Conservation (phyloP, 2,888 invertebrate genomes). For the Hyalella azteca region DNA sequence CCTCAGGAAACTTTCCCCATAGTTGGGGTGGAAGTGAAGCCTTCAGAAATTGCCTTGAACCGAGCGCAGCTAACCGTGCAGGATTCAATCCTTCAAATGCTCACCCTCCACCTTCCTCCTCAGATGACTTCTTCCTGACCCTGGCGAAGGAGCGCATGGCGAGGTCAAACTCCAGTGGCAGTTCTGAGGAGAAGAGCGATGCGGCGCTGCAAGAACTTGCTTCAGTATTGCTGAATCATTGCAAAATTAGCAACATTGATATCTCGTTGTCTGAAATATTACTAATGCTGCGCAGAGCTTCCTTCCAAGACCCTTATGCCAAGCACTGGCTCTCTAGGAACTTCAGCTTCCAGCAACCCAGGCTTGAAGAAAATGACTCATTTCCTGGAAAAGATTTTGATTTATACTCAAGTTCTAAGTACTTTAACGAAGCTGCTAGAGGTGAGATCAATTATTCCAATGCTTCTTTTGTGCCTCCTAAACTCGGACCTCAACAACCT, state of each 20-base stretch:
- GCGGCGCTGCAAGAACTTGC: background rate
- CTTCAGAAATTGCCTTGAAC: no score
- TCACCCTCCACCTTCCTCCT: no score
- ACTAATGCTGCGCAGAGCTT: slow-evolving; percentile 16
- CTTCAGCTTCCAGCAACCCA: slow-evolving; percentile 9
- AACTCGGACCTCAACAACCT: slow-evolving; percentile 35
- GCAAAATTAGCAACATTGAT: slow-evolving; percentile 11
- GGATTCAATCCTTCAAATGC: no score
- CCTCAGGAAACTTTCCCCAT: no score
- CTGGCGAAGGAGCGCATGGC: slow-evolving; percentile 10
- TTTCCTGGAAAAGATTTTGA: slow-evolving; percentile 29
- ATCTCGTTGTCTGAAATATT: slow-evolving; percentile 21
- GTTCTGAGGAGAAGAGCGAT: background rate
- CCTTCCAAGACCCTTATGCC: slow-evolving; percentile 28
- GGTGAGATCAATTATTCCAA: no score
- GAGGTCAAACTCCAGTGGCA: background rate
- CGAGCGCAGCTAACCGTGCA: no score
- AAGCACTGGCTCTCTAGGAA: slow-evolving; percentile 33
- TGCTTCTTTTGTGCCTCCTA: slow-evolving; percentile 47
- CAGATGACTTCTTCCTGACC: slow-evolving; percentile 12
- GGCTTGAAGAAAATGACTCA: background rate
- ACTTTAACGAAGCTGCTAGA: no score
- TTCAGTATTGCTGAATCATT: background rate
- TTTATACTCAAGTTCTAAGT: slow-evolving; percentile 41
- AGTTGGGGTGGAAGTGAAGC: no score